Evolutionary conservation across 2,888 invertebrate species (phyloP), one percentile per base, ranked within the genome.

Genomic region (Ischnura elegans): DNA sequence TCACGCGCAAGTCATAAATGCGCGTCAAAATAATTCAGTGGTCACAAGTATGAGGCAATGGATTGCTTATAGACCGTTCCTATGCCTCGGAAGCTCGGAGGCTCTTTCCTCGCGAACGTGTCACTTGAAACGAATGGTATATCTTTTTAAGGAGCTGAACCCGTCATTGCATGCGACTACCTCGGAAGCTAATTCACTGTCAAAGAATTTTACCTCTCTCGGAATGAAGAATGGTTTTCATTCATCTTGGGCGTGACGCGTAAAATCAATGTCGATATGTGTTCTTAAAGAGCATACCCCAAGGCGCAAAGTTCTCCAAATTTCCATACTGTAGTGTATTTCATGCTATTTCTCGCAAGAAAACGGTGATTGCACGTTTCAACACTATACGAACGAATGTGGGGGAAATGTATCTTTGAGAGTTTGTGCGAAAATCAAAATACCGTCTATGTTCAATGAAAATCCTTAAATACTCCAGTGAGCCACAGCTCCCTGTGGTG

Each of bases 161-260:
- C n/a, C n/a, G 61, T 61, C 61, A 61, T 61, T n/a, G 3, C 61
- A 25, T 21, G 61, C n/a, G 61, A 61, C 61, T 61, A 61, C 61
- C 61, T 25, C n/a, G 6, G 61, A 0, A 8, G 61, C n/a, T 61
- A 61, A 61, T 61, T 61, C n/a, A n/a, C 61, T 25, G n/a, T 61
- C 61, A 13, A 25, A 13, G 4, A 51, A n/a, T 6, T n/a, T 61
- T 61, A n/a, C 19, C 51, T 19, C 19, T n/a, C 61, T 61, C 61
- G 4, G n/a, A 61, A 61, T 61, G 61, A 61, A 61, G 61, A 61
- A 61, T 61, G 61, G 61, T 61, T n/a, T 61, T 61, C 61, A 61
- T 61, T 2, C 61, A 61, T 61, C 61, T n/a, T 10, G n/a, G n/a
- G 2, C 10, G 8, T n/a, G n/a, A 25, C 8, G n/a, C 61, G 16